Base-by-base conservation (phyloP, 2,797 vertebrate genomes). In the Acanthis flammea region DNA sequence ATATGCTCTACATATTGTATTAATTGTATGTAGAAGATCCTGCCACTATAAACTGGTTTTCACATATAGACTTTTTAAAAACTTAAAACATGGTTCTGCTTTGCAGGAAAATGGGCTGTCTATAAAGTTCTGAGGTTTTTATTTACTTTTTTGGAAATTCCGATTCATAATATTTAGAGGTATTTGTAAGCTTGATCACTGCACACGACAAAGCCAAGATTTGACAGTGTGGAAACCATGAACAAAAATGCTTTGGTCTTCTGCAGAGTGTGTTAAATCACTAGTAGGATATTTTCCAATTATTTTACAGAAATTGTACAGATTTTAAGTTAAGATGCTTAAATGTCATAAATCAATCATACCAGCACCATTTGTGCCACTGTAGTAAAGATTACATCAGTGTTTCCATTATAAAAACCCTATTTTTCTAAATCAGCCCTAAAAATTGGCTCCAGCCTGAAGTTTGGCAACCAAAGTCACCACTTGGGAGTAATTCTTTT, bases 401-500 rank as follows among this genome's bases (percentile, higher is more conserved):
- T 55, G 63, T 94, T 96, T 95, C 96, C 96, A 95, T 86, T 86
- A 91, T 76, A 88, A 89, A 92, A 19, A 0, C 35, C 15, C 57
- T 89, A 55, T 88, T 92, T 96, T 91, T 96, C 94, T 94, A 95
- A 96, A 75, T 81, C 67, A 93, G 92, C 92, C 90, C 91, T 81
- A 96, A 96, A 94, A 98, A 90, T 76, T 85, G 92, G 90, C 94
- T 89, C 45, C 77, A 88, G 88, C 76, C 78, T 96, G 70, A 97
- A 96, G 85, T 74, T 62, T 95, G 97, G 97, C 95, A 97, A 95
- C 65, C 66, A 72, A 93, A 81, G 76, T 90, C 54, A 94, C 74
- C 96, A 97, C 95, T 96, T 97, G 96, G 96, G 96, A 98, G 80
- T 67, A 96, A 97, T 97, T 96, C 91, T 96, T 96, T 75, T 88